These are phyloP conservation scores for Bubalus kerabau DNA, from an alignment of 2,113 vertebrate species.

Conservation along the genomic window DNA sequence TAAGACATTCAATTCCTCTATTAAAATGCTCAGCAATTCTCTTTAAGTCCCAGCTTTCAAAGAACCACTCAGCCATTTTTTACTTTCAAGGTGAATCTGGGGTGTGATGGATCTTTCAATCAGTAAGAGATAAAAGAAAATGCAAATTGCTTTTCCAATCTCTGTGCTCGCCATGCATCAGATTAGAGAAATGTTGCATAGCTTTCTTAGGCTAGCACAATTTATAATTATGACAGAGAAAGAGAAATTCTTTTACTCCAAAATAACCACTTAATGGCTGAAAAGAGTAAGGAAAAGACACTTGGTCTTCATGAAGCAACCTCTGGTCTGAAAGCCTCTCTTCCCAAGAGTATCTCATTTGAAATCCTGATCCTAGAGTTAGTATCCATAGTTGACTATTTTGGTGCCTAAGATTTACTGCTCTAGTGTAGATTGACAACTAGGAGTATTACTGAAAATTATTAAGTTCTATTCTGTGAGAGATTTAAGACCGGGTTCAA, in stretches of 20 bases:
- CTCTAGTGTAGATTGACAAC: slow-evolving; percentile 35
- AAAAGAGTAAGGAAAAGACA: not conserved
- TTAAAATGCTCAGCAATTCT: slow-evolving; percentile 42
- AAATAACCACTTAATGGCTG: not conserved
- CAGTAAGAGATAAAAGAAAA: slow-evolving; percentile 23
- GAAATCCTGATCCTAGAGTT: slow-evolving; percentile 25
- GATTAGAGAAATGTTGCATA: slow-evolving; percentile 24
- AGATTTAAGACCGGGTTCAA: slow-evolving; percentile 54
- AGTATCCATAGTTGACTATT: slow-evolving; percentile 21
- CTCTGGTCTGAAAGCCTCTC: not conserved
- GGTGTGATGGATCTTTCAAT: not conserved
- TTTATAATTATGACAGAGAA: not conserved
- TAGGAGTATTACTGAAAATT: slow-evolving; percentile 56
- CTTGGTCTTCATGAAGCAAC: not conserved
- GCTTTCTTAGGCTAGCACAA: not conserved
- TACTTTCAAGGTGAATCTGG: slow-evolving; percentile 5
- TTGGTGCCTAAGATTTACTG: not conserved
- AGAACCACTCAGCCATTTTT: not conserved
- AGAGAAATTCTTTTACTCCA: not conserved
- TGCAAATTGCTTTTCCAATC: slow-evolving; percentile 32
- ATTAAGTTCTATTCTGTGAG: not conserved
- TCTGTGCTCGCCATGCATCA: not conserved
- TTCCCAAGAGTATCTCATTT: not conserved
- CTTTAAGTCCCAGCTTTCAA: slow-evolving; percentile 17
- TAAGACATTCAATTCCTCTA: slow-evolving; percentile 35